Evolutionary conservation across 2,113 vertebrate genomes (phyloP).

Genomic region (Vombatus ursinus): DNA sequence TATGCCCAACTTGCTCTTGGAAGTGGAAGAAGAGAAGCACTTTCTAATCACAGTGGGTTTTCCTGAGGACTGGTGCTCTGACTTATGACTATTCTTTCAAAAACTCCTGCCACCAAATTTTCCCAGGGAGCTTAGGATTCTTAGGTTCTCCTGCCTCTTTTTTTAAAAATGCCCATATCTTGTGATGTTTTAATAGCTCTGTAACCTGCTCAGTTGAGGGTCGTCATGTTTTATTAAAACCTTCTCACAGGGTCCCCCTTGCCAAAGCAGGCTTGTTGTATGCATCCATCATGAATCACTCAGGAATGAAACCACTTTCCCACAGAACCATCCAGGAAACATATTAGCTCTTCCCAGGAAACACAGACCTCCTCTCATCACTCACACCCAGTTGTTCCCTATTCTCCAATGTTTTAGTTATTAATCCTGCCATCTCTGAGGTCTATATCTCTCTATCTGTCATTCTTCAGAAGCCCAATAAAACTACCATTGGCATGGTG

Average conservation of each 20-base stretch:
- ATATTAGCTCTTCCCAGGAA: not conserved
- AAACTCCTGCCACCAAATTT: conserved; percentile 52
- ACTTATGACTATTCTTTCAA: not conserved
- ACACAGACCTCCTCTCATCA: not conserved
- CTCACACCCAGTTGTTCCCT: not conserved
- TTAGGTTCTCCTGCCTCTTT: not conserved
- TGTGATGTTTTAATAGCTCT: conserved; percentile 29
- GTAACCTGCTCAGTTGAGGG: conserved; percentile 53
- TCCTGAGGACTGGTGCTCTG: not conserved
- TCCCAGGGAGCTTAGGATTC: conserved; percentile 9
- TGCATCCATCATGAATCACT: conserved; percentile 25
- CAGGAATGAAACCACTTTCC: conserved; percentile 45
- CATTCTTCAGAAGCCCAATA: not conserved
- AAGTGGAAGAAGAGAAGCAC: not conserved
- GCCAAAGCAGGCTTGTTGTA: conserved; percentile 36
- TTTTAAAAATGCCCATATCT: conserved; percentile 31
- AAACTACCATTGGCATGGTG: not conserved
- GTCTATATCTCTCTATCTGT: not conserved
- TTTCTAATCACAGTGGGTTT: conserved; percentile 19
- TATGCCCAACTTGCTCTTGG: not conserved
- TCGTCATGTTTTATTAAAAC: conserved; percentile 54
- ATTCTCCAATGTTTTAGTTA: not conserved
- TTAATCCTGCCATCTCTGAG: not conserved
- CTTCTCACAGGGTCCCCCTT: conserved; percentile 40
- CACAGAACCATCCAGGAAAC: not conserved